Evolutionary conservation across 2,888 invertebrate genomes (phyloP), one percentile per base, ranked within the genome.

Genomic region (Scaeva pyrastri): DNA sequence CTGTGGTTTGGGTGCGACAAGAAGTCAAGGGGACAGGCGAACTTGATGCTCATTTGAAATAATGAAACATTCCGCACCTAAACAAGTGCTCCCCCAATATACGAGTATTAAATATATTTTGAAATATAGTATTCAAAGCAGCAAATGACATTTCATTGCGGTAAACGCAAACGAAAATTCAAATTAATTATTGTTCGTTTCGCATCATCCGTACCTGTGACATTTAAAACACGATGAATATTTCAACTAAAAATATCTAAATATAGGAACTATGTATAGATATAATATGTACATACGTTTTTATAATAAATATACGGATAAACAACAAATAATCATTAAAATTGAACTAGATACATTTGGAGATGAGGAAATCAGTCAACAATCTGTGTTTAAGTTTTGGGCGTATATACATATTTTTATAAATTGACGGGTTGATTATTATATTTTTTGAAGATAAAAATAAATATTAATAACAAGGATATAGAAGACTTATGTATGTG

Each of bases 101-200:
- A 31, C 31, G 31, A 31, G 31, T 31, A 85, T 68, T 31, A 31
- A 81, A 71, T 82, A 77, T 82, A 78, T 86, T 86, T 86, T 77
- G 73, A 86, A 86, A 82, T 68, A 68, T 82, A 62, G 64, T 82
- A 82, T 86, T 78, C 82, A 86, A 74, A 81, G 73, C n/a, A n/a
- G 77, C 82, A 81, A 85, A 86, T 78, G 86, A 86, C 82, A 82
- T 82, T 86, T 82, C 82, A 82, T 82, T 82, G 82, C 82, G 68
- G 68, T 52, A 73, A 73, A 62, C 73, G 86, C 82, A 86, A 78
- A 86, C 82, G 73, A 86, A 85, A 43, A 77, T 82, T 86, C 56
- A 86, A 86, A 86, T 86, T 86, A 86, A 86, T 86, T 86, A 87
- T 83, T 87, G 71, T 83, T 87, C 87, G 87, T 83, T 83, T 87